A percentile compares a stretch with the other conserved stretches of the same genome.
Conservation (phyloP, 2,888 invertebrate species). For the Hirtodrosophila duncani region DNA sequence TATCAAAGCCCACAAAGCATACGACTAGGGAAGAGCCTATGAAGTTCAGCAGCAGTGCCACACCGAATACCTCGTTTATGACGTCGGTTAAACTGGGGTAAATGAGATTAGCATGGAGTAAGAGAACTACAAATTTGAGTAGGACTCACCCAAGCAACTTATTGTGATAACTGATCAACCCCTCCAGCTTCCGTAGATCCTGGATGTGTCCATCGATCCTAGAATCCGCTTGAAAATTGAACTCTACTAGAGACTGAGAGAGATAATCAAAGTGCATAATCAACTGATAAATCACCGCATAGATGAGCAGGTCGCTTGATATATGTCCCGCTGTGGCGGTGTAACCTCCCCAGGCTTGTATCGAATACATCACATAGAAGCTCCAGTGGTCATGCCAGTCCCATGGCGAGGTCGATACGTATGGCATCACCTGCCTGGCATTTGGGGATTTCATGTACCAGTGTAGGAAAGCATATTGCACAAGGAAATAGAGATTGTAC, state of each 20-base stretch:
- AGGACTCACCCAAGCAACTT: slow-evolving; percentile 32
- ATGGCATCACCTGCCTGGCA: slow-evolving; percentile 52
- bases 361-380: slow-evolving; percentile 50
- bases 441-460: slow-evolving; percentile 25
- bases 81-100: slow-evolving; percentile 43
- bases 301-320: slow-evolving; percentile 69
- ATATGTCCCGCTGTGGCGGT: slow-evolving; percentile 60
- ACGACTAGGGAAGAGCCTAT: slow-evolving; percentile 67
- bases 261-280: slow-evolving; percentile 74
- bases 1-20: slow-evolving; percentile 74
- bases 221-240: not conserved
- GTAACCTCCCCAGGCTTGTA: slow-evolving; percentile 57
- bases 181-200: slow-evolving; percentile 20
- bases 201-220: not conserved
- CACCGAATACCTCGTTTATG: slow-evolving; percentile 70
- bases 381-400: slow-evolving; percentile 38
- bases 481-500: slow-evolving; percentile 57
- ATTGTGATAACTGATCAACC: slow-evolving; percentile 37
- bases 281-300: slow-evolving; percentile 61
- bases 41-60: slow-evolving; percentile 69
- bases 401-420: slow-evolving; percentile 56
- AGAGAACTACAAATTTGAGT: not conserved
- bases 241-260: slow-evolving; percentile 25
- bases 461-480: slow-evolving; percentile 39
- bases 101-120: not conserved